Evolutionary conservation across 2,797 vertebrate genomes (phyloP).

Genomic region (Tadarida brasiliensis): DNA sequence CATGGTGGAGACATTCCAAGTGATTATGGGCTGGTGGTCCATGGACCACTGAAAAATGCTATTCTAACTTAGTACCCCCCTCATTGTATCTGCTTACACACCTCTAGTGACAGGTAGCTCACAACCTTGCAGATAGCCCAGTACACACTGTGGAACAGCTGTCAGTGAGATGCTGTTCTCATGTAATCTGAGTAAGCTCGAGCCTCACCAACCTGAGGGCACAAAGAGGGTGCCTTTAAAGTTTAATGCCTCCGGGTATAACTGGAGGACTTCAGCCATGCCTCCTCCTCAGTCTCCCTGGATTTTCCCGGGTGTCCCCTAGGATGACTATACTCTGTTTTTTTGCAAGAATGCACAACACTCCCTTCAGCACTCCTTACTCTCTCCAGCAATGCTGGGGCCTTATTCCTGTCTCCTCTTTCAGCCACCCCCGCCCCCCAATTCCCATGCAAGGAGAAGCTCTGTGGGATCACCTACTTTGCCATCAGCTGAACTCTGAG

Average conservation of each 20-base stretch:
- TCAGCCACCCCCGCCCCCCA: neutral
- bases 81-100: neutral
- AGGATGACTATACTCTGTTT: neutral
- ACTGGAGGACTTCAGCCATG: neutral
- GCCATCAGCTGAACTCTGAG: neutral
- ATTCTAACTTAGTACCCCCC: neutral
- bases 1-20: slow-evolving; percentile 2
- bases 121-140: neutral
- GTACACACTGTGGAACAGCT: neutral
- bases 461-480: neutral
- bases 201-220: neutral
- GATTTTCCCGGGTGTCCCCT: neutral
- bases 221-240: neutral
- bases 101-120: neutral
- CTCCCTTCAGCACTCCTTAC: neutral
- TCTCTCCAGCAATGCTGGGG: neutral
- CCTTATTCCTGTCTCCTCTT: neutral
- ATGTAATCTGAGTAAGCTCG: neutral
- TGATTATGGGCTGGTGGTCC: neutral
- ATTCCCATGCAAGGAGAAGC: neutral
- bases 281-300: neutral
- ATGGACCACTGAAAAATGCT: neutral
- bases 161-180: neutral
- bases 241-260: neutral
- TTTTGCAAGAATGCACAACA: neutral